Evolutionary conservation across 2,797 vertebrate genomes (phyloP).

Genomic region (Trachurus trachurus): DNA sequence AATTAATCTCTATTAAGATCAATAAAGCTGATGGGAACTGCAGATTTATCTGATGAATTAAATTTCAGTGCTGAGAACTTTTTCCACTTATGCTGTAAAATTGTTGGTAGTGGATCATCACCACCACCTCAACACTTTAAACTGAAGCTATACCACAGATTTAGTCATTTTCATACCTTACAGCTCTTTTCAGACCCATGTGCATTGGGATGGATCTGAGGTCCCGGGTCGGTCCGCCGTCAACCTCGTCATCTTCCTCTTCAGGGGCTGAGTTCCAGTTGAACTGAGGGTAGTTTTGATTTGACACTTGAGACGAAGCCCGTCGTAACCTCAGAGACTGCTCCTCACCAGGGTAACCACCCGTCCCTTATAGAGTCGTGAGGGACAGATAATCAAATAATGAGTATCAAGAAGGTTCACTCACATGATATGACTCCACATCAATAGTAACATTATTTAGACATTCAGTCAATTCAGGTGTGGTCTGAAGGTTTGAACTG

Average conservation of each 20-base stretch:
- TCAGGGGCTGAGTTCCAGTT: constrained; percentile 51
- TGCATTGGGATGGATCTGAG: constrained; percentile 74
- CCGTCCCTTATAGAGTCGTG: constrained; percentile 19
- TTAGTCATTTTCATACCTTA: constrained; percentile 70
- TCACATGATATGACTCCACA: not conserved
- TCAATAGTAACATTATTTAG: not conserved
- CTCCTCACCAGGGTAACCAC: constrained; percentile 48
- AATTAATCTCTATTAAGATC: too few relatives aligned
- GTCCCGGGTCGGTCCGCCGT: constrained; percentile 44
- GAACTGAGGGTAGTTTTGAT: constrained; percentile 68
- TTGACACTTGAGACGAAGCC: constrained; percentile 40
- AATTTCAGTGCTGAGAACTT: not conserved
- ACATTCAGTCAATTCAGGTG: not conserved
- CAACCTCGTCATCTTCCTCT: constrained; percentile 39
- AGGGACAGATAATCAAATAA: not conserved
- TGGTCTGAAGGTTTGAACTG: not conserved
- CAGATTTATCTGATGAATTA: not conserved
- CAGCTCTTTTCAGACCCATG: constrained; percentile 82
- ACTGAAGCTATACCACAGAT: not conserved
- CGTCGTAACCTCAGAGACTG: constrained; percentile 67
- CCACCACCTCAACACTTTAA: too few relatives aligned
- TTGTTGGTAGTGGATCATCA: not conserved
- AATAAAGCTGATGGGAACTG: too few relatives aligned
- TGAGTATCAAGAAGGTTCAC: not conserved
- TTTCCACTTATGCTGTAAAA: not conserved